phyloP scores from a whole-genome alignment of 2,888 invertebrate species.

The Andricus quercusramuli region DNA sequence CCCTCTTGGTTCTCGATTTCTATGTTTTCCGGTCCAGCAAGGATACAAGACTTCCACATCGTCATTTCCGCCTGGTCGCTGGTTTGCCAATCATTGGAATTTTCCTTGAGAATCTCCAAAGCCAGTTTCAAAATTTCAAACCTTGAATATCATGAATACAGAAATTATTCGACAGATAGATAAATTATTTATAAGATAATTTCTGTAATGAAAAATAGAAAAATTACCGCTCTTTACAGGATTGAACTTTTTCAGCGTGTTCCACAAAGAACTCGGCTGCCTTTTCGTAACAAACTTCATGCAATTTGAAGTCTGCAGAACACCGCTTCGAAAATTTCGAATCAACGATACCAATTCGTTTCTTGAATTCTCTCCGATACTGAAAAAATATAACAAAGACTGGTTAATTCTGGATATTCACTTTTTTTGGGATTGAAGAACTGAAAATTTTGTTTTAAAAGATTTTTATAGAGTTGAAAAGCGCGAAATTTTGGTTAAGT shows the following conservation, averaged over 20 bases:
- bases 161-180: conserved; percentile 9
- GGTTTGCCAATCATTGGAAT: conserved; percentile 63
- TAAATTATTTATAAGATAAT: background rate
- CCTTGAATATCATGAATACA: conserved; percentile 52
- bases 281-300: conserved; percentile 82
- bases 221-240: conserved; percentile 69
- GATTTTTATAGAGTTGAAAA: too few relatives aligned
- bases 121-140: conserved; percentile 72
- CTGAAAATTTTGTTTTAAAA: too few relatives aligned
- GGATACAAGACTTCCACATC: conserved; percentile 77
- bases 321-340: conserved; percentile 81
- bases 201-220: background rate
- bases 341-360: conserved; percentile 70
- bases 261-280: conserved; percentile 84
- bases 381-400: conserved; percentile 51
- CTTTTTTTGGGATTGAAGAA: too few relatives aligned
- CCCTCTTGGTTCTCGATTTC: conserved; percentile 61
- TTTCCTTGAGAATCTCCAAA: conserved; percentile 67
- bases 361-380: conserved; percentile 76
- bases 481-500: too few relatives aligned
- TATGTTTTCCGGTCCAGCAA: conserved; percentile 70
- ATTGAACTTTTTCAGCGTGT: conserved; percentile 80
- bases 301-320: conserved; percentile 82
- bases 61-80: conserved; percentile 74
- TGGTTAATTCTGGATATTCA: background rate